These are phyloP conservation scores for Hystrix cristata DNA, from an alignment of 2,113 vertebrate species.

Conservation along the genomic window DNA sequence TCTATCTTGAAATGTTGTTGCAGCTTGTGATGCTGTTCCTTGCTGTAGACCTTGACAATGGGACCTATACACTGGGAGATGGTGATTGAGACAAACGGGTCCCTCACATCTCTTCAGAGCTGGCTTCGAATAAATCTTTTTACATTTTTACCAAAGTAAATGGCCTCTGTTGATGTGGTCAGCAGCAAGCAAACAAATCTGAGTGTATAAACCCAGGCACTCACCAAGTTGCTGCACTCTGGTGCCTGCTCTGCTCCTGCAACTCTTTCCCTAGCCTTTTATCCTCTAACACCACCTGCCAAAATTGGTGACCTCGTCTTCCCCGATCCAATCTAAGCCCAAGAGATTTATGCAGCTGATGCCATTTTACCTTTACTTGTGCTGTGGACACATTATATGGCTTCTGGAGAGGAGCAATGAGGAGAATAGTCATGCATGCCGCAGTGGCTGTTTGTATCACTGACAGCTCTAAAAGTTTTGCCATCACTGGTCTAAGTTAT, in stretches of 20 bases:
- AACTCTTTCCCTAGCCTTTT: background rate
- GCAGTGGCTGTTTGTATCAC: background rate
- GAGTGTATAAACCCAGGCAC: background rate
- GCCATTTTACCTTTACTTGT: conserved; percentile 7
- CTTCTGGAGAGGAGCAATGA: background rate
- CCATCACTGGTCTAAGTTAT: background rate
- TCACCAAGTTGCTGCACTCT: background rate
- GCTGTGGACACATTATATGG: background rate
- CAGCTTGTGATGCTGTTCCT: background rate
- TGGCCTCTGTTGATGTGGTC: background rate
- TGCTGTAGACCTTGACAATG: background rate
- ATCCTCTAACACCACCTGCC: background rate
- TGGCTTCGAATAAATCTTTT: background rate
- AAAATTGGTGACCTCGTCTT: background rate
- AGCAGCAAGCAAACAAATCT: background rate
- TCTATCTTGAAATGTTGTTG: background rate
- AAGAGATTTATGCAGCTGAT: background rate
- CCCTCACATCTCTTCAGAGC: background rate
- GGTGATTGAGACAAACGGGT: background rate
- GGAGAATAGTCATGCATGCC: background rate
- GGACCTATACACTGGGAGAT: background rate
- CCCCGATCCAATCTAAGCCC: background rate
- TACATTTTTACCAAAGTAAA: background rate
- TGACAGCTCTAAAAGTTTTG: background rate
- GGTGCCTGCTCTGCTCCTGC: background rate